Evolutionary conservation across 1,140 invertebrate genomes (phyloP).

Genomic region (Pantala flavescens): DNA sequence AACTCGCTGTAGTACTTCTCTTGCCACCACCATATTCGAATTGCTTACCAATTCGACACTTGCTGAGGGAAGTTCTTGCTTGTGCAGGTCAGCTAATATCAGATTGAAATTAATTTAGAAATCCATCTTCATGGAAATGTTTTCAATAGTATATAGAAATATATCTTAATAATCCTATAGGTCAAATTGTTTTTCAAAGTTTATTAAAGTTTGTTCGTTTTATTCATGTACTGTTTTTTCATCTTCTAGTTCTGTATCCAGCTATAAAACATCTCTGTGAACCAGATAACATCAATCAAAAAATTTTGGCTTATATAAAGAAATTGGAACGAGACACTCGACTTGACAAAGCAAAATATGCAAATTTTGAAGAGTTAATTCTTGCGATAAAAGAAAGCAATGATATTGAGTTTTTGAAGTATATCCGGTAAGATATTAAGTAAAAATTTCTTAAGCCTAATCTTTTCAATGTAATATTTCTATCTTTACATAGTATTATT

Average conservation of each 20-base stretch:
- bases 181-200: no score
- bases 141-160: no score
- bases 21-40: conserved; percentile 65
- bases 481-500: no score
- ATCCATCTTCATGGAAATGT: no score
- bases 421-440: conserved; percentile 48
- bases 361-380: conserved; percentile 82
- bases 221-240: background rate
- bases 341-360: conserved; percentile 69
- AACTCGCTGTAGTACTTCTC: conserved; percentile 67
- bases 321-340: conserved; percentile 63
- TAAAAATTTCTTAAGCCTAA: background rate
- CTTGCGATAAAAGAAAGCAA: conserved; percentile 69
- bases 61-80: conserved; percentile 71
- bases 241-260: conserved; percentile 64
- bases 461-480: no score
- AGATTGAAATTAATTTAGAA: background rate
- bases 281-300: conserved; percentile 84
- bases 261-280: conserved; percentile 74
- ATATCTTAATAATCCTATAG: no score
- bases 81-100: conserved; percentile 56
- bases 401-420: conserved; percentile 71
- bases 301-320: conserved; percentile 71
- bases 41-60: conserved; percentile 59
- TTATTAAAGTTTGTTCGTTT: no score